Evolutionary conservation across 2,113 vertebrate genomes (phyloP).

Genomic region (Microtus oregoni): DNA sequence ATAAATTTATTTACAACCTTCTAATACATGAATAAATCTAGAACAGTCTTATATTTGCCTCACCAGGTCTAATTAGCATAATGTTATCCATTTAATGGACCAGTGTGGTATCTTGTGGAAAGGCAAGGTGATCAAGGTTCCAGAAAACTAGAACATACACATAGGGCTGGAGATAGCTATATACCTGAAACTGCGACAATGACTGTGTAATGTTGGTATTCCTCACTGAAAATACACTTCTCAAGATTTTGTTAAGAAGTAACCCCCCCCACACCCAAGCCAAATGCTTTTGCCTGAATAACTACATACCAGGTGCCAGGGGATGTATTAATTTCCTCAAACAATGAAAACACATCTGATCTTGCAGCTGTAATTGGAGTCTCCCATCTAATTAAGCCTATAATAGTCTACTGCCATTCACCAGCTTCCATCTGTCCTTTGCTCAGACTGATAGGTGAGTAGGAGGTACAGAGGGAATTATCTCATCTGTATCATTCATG

Average conservation of each 20-base stretch:
- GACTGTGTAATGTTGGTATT: neutral
- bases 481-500: neutral
- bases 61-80: neutral
- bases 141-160: neutral
- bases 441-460: neutral
- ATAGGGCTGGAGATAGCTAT: neutral
- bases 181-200: too few species aligned
- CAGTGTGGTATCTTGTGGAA: neutral
- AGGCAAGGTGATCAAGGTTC: neutral
- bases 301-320: neutral
- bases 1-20: neutral
- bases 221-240: neutral
- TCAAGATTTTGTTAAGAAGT: neutral
- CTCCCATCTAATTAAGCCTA: neutral
- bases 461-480: neutral
- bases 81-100: neutral
- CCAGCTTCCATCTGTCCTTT: neutral
- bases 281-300: neutral
- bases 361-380: neutral
- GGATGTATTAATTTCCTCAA: neutral
- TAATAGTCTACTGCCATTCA: neutral
- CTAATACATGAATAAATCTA: neutral
- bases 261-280: neutral
- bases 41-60: neutral
- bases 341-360: neutral